Evolutionary conservation across 1,140 invertebrate species (phyloP), one percentile per base, ranked within the genome.

Genomic region (Papilio helenus): DNA sequence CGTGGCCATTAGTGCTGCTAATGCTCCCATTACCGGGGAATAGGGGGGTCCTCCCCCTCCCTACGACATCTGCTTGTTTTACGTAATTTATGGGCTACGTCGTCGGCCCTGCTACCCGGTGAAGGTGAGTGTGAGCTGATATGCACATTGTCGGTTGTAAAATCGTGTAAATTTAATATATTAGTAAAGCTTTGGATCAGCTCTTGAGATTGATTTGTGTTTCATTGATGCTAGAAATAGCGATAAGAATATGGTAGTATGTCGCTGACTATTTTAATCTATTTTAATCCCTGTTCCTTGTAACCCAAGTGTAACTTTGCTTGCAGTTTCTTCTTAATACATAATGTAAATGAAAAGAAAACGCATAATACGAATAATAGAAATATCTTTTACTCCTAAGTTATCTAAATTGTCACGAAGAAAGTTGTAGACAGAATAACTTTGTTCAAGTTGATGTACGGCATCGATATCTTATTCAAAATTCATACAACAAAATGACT

Each of bases 41-140:
- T 46, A 80, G 81, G 79, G 80, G 77, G 80, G 83, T 14, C 14
- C 12, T 29, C 61, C 26, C 61, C 44, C 83, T 74, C 83, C 83
- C 83, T 76, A 42, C 83, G 87, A 86, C 93, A 93, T 92, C 90
- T 94, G 93, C 93, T 93, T 94, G 93, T 94, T 94, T 94, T 91
- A 92, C 85, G 87, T 93, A 94, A 94, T 94, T 93, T 94, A 94
- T 93, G 88, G 87, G 81, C 87, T 80, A 78, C 85, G 85, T 84
- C 85, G 86, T 88, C 89, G 84, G 81, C 86, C 82, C 83, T 82
- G 82, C 85, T 82, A 73, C 82, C 83, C 84, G 83, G 79, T 80
- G 78, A 87, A 89, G 87, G 89, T 87, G 84, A 85, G 82, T 73
- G 80, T 73, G 72, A 74, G 72, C 23, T 39, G 76, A 34, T 77